phyloP scores from a whole-genome alignment of 2,888 invertebrate genomes.

The Lithophane semibrunnea region DNA sequence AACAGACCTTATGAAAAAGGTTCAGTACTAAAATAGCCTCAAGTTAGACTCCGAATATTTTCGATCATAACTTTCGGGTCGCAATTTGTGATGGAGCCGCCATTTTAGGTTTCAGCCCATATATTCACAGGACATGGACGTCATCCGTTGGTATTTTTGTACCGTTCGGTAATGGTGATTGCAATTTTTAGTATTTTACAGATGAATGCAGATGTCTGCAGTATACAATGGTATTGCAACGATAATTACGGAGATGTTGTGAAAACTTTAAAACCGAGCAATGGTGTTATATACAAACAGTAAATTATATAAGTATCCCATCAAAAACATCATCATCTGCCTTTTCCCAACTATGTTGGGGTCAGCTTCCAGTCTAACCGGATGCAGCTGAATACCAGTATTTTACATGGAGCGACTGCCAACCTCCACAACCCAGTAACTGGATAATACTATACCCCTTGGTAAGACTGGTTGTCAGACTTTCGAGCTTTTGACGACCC shows the following conservation, averaged over 20 bases:
- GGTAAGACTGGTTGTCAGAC: too few relatives aligned
- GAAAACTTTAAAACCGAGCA: background rate
- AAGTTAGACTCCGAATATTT: conserved; percentile 34
- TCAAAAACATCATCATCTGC: too few relatives aligned
- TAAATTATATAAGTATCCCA: too few relatives aligned
- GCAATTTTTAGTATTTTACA: conserved; percentile 13
- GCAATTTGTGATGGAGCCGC: conserved; percentile 19
- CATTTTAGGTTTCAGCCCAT: conserved; percentile 13
- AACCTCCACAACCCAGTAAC: too few relatives aligned
- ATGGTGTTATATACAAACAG: too few relatives aligned
- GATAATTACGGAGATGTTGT: background rate
- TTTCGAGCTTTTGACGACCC: too few relatives aligned
- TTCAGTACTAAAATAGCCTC: conserved; percentile 14
- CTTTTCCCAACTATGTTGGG: too few relatives aligned
- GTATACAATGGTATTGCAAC: background rate
- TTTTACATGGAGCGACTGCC: too few relatives aligned
- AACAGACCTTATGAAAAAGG: conserved; percentile 30
- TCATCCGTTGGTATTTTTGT: background rate
- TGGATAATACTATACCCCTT: too few relatives aligned
- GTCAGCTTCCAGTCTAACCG: too few relatives aligned
- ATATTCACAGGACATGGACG: conserved; percentile 8
- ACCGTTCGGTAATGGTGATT: conserved; percentile 30
- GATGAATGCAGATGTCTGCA: background rate
- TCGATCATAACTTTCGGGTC: conserved; percentile 39
- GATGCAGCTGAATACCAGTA: too few relatives aligned